Evolutionary conservation across 2,888 invertebrate genomes (phyloP).

Genomic region (Psylliodes chrysocephalus): DNA sequence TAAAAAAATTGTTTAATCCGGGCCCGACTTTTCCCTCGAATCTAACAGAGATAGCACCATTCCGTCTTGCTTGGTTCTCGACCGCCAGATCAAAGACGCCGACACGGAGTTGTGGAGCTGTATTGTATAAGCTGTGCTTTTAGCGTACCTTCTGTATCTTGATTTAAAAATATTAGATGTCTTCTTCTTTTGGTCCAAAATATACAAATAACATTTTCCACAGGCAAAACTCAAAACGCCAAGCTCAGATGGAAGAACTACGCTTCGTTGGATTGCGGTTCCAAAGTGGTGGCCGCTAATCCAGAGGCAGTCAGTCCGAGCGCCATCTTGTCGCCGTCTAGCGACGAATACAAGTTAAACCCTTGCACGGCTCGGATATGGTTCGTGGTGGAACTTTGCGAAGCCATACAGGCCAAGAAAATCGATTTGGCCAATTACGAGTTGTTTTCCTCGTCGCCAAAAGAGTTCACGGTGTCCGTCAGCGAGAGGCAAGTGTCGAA

Average conservation of each 20-base stretch:
- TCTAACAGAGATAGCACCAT: too few relatives aligned
- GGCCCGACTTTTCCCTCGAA: too few relatives aligned
- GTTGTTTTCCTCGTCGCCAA: slow-evolving; percentile 95
- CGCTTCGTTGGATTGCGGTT: slow-evolving; percentile 96
- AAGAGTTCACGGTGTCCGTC: slow-evolving; percentile 87
- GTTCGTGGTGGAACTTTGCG: slow-evolving; percentile 98
- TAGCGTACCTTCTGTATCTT: too few relatives aligned
- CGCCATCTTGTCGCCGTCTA: slow-evolving; percentile 86
- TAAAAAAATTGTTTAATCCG: too few relatives aligned
- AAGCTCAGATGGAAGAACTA: slow-evolving; percentile 82
- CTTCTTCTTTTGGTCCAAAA: too few relatives aligned
- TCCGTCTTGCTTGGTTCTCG: too few relatives aligned
- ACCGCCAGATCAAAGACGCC: too few relatives aligned
- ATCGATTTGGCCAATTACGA: slow-evolving; percentile 98
- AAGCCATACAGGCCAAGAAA: slow-evolving; percentile 94
- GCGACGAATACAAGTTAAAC: slow-evolving; percentile 98
- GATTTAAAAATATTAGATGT: too few relatives aligned
- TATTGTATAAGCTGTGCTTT: too few relatives aligned
- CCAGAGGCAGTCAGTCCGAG: slow-evolving; percentile 89
- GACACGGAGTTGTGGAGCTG: too few relatives aligned
- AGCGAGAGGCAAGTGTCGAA: slow-evolving; percentile 77
- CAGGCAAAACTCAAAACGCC: slow-evolving; percentile 45
- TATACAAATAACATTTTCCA: not conserved
- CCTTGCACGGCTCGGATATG: slow-evolving; percentile 92
- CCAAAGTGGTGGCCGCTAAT: slow-evolving; percentile 93